Conservation (phyloP, 2,113 vertebrate genomes). For the Aptenodytes forsteri region DNA sequence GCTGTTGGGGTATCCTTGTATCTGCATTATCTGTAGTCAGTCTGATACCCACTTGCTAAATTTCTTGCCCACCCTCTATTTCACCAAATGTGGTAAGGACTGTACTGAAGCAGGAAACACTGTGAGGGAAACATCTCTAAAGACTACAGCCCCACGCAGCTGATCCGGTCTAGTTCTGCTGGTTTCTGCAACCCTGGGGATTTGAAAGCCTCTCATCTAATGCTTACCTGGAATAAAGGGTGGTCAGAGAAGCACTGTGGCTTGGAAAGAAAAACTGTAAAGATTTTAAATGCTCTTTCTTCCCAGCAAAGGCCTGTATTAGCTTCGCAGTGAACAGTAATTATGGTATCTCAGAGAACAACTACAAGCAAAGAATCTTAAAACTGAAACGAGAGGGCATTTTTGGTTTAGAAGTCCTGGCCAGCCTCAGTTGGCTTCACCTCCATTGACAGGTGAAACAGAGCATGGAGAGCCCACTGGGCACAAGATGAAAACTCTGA, state of each 20-base stretch:
- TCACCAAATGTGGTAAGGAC: background rate
- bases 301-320: background rate
- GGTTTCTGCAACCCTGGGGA: background rate
- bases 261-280: background rate
- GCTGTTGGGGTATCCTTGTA: background rate
- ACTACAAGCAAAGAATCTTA: background rate
- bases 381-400: background rate
- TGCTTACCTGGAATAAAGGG: background rate
- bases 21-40: background rate
- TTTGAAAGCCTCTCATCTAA: background rate
- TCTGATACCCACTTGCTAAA: background rate
- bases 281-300: background rate
- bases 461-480: background rate
- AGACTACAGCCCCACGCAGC: background rate
- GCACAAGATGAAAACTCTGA: background rate
- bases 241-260: background rate
- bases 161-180: background rate
- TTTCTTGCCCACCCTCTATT: background rate
- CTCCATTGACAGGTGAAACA: background rate
- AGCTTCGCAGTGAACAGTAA: background rate
- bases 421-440: background rate
- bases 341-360: background rate
- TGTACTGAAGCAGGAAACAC: background rate
- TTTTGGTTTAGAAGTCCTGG: background rate
- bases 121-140: background rate